Base-by-base conservation (phyloP, 1,140 invertebrate genomes). In the Patella vulgata region DNA sequence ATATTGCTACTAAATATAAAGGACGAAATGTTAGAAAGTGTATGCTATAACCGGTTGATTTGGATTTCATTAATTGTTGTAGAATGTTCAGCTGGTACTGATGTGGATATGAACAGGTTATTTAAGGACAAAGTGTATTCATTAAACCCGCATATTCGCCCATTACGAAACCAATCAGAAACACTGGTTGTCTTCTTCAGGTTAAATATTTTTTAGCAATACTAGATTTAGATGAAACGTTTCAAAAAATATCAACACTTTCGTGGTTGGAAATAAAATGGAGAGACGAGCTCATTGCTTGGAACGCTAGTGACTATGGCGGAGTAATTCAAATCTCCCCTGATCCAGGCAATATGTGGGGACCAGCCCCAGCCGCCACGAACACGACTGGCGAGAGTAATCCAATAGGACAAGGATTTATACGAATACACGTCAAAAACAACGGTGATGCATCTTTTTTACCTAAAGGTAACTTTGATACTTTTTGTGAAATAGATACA, bases 201-300 rank as follows among this genome's bases (percentile, higher is more conserved):
- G 42, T 53, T 61, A 40, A 27, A 61, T n/a, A 48, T 61, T 27
- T 61, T 27, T 42, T 53, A 19, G 51, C 59, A 21, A 61, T 61
- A 39, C 33, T 33, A 36, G 42, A 42, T 17, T 52, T 61, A 27
- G 42, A 61, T 23, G 52, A 39, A 8, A 40, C 23, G 9, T 21
- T n/a, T n/a, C 59, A 61, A 42, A 53, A 46, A 25, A 21, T 61
- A 2, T 21, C 30, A 8, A 46, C 27, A 39, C 53, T 31, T 40
- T 42, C 23, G 25, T 61, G 51, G 59, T 21, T 61, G 59, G 2
- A 23, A 4, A 51, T 61, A 28, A 4, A 46, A 1, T 61, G 59
- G 59, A 2, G 8, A 11, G 50, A 61, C 43, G 28, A 61, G 11
- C 52, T 46, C 40, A 12, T 47, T 23, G 42, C 42, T 3, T 61